phyloP scores from a whole-genome alignment of 1,140 invertebrate species.

The Formica exsecta region DNA sequence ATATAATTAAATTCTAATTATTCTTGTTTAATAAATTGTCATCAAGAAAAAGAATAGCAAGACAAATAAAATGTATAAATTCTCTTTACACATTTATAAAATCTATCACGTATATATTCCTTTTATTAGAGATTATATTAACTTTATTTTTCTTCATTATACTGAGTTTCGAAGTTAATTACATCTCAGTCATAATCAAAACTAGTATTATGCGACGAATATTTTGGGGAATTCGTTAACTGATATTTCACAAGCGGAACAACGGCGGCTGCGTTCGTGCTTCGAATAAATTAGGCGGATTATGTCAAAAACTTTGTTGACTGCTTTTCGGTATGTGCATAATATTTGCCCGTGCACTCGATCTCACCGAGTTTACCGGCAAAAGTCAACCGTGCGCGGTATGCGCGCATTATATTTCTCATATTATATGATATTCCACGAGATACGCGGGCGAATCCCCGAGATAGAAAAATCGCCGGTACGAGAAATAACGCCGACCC shows the following conservation, averaged over 20 bases:
- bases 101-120: neutral
- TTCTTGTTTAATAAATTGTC: neutral
- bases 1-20: neutral
- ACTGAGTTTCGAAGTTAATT: neutral
- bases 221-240: constrained; percentile 6
- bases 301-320: constrained; percentile 52
- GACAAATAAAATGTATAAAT: constrained; percentile 13
- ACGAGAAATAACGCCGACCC: constrained; percentile 37
- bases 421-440: constrained; percentile 57
- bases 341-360: constrained; percentile 44
- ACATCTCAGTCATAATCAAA: neutral
- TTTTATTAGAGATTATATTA: neutral
- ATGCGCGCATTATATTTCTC: constrained; percentile 45
- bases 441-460: constrained; percentile 35
- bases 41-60: neutral
- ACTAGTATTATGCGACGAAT: neutral
- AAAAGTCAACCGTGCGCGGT: constrained; percentile 42
- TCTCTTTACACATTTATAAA: neutral
- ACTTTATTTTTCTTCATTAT: neutral
- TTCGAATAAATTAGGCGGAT: constrained; percentile 51
- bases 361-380: constrained; percentile 27
- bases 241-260: constrained; percentile 24
- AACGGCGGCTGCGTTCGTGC: constrained; percentile 16
- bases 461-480: constrained; percentile 51
- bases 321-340: constrained; percentile 26